Percentiles rank a stretch among this genome's conserved stretches.
phyloP scores from a whole-genome alignment of 53 echinoderm and acorn worm species.

The Arbacia lixula region DNA sequence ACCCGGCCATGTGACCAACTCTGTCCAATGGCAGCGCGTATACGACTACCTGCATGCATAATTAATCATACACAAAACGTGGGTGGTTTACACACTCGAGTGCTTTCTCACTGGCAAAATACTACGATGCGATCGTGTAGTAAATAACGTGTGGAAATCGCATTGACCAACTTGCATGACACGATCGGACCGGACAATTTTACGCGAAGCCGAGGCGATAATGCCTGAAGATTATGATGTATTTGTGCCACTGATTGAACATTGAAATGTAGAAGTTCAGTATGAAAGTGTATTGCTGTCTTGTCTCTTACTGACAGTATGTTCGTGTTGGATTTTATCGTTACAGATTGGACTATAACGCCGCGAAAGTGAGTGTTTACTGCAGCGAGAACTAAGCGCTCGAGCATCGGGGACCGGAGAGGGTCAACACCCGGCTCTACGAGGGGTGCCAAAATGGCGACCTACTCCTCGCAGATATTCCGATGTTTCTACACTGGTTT shows the following conservation, averaged over 20 bases:
- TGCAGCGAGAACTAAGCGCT: constrained; percentile 46
- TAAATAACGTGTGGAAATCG: constrained; percentile 25
- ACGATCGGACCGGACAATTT: not conserved
- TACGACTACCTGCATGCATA: constrained; percentile 47
- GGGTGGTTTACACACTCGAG: constrained; percentile 59
- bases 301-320: constrained; percentile 37
- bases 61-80: constrained; percentile 62
- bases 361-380: constrained; percentile 57
- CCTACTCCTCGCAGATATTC: constrained; percentile 51
- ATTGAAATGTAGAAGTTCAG: constrained; percentile 45
- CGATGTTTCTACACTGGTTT: constrained; percentile 46
- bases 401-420: constrained; percentile 40
- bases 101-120: constrained; percentile 48
- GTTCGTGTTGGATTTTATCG: constrained; percentile 53
- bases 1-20: constrained; percentile 36
- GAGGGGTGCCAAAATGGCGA: constrained; percentile 62
- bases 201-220: not conserved
- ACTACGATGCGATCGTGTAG: not conserved
- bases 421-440: constrained; percentile 60
- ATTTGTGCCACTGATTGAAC: not conserved
- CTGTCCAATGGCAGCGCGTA: constrained; percentile 22
- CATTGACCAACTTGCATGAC: not conserved
- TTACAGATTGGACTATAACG: constrained; percentile 54
- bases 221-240: constrained; percentile 11
- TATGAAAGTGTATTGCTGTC: constrained; percentile 1